phyloP scores from a whole-genome alignment of 2,888 invertebrate species.

The Yponomeuta plumbellus region DNA sequence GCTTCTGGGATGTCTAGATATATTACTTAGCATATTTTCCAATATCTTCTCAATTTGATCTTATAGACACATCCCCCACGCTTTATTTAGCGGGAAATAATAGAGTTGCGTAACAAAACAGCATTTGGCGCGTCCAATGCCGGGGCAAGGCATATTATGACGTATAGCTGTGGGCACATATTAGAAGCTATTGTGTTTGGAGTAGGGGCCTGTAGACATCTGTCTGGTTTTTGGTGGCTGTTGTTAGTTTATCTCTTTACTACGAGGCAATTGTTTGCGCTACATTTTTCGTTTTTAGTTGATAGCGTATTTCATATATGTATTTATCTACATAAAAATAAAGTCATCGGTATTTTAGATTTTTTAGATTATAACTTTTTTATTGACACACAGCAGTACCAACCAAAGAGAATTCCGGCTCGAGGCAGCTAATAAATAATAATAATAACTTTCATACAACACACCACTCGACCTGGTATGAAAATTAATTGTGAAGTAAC shows the following conservation, averaged over 20 bases:
- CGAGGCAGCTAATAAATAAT: no score
- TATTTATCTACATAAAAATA: no score
- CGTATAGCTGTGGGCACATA: constrained; percentile 54
- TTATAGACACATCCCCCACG: constrained; percentile 11
- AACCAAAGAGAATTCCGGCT: no score
- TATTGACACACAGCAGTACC: no score
- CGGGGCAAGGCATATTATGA: constrained; percentile 40
- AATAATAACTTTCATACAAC: no score
- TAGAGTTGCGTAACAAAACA: constrained; percentile 49
- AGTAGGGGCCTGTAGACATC: constrained; percentile 52
- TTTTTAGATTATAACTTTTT: no score
- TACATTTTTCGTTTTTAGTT: not conserved
- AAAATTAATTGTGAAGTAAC: no score
- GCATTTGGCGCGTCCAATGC: constrained; percentile 44
- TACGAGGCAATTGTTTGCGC: not conserved
- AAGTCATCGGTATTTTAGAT: no score
- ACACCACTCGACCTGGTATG: no score
- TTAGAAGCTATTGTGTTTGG: constrained; percentile 65
- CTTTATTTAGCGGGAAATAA: constrained; percentile 33
- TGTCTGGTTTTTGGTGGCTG: constrained; percentile 44
- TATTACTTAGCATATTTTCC: not conserved
- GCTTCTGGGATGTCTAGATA: not conserved
- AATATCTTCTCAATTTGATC: constrained; percentile 5
- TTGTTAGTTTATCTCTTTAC: not conserved
- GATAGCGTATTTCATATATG: no score